Percentiles rank a stretch among this genome's conserved stretches.
Conservation (phyloP, 2,797 vertebrate species). For the Paratrypauchen microcephalus region DNA sequence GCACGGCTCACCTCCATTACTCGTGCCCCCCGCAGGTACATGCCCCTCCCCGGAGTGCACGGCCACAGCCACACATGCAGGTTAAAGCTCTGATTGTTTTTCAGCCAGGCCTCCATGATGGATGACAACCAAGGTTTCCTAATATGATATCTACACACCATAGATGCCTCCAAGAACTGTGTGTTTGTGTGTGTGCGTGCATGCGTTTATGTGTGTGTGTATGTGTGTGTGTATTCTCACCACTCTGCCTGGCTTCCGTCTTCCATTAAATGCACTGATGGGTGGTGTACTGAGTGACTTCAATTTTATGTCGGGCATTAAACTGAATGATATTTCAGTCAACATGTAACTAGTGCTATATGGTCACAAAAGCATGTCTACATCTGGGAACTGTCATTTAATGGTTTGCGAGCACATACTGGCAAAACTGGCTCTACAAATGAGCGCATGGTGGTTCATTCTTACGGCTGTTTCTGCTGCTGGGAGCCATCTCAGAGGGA, state of each 20-base stretch:
- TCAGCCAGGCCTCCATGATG: conserved; percentile 59
- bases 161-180: conserved; percentile 36
- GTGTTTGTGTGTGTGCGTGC: not conserved
- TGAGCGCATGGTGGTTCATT: conserved; percentile 18
- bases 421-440: conserved; percentile 13
- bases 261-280: conserved; percentile 45
- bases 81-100: conserved; percentile 69
- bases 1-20: conserved; percentile 56
- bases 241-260: conserved; percentile 36
- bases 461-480: conserved; percentile 11
- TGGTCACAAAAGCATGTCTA: conserved; percentile 33
- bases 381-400: conserved; percentile 27
- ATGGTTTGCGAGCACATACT: conserved; percentile 19
- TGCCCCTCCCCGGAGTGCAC: conserved; percentile 47
- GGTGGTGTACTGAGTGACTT: conserved; percentile 29
- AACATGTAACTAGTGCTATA: conserved; percentile 19
- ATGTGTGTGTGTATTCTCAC: conserved; percentile 11
- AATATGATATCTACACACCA: conserved; percentile 53
- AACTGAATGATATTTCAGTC: conserved; percentile 36
- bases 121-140: conserved; percentile 59
- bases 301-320: conserved; percentile 33
- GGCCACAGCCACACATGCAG: conserved; percentile 42
- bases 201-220: not conserved
- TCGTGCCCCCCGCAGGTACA: conserved; percentile 55
- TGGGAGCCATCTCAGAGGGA: conserved; percentile 14